Evolutionary conservation across 1,140 invertebrate species (phyloP).

Genomic region (Tetragonula clypearis): DNA sequence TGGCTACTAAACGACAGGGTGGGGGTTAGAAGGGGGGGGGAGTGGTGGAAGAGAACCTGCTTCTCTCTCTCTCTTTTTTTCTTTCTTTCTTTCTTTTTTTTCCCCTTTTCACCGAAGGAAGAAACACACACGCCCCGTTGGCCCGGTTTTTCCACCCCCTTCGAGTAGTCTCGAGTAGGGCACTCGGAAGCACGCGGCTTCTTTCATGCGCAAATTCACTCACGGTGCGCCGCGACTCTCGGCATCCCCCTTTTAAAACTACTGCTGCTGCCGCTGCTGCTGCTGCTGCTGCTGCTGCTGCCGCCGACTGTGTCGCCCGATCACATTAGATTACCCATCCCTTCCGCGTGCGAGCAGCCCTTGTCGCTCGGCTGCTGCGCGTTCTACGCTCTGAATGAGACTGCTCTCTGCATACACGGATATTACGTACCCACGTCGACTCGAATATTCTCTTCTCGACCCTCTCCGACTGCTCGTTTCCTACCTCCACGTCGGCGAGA

Average conservation of each 20-base stretch:
- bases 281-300: neutral
- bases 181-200: conserved; percentile 54
- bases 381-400: neutral
- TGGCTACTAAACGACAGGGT: conserved; percentile 66
- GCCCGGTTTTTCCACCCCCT: conserved; percentile 16
- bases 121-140: conserved; percentile 4
- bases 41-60: neutral
- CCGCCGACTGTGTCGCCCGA: conserved; percentile 51
- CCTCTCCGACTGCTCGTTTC: neutral
- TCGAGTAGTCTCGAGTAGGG: conserved; percentile 48
- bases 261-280: neutral
- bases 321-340: conserved; percentile 61
- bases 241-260: conserved; percentile 41
- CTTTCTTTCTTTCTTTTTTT: neutral
- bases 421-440: too few relatives aligned
- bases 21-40: neutral
- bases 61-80: neutral
- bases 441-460: neutral
- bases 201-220: conserved; percentile 59
- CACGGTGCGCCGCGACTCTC: conserved; percentile 50
- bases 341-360: neutral
- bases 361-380: conserved; percentile 3
- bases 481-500: neutral
- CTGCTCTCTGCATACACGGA: conserved; percentile 5
- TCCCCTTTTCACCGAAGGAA: conserved; percentile 16